Base-by-base conservation (phyloP, 2,113 vertebrate genomes). In the Siniperca knerii region DNA sequence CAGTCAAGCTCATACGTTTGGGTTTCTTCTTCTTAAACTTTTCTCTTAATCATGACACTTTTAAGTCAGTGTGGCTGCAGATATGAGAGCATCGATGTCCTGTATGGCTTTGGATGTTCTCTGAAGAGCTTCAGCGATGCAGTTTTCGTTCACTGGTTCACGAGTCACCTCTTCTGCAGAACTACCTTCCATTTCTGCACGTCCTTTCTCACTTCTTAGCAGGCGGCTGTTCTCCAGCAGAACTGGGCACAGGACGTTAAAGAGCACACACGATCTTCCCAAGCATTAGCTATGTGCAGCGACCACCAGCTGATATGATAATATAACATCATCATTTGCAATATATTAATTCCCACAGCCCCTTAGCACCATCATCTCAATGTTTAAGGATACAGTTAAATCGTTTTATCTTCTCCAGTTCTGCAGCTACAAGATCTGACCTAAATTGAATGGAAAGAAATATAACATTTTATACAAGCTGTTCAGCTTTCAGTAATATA, bases 311-410 rank as follows among this genome's bases (percentile, higher is more conserved):
- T 18, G 25, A 60, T 23, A 13, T 67, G 6, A 66, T n/a, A 33
- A 23, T 58, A 44, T 80, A 35, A 82, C 15, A 72, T 16, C 25
- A 25, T 25, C 25, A 75, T 33, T 57, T 42, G 4, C n/a, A 10
- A 50, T 44, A 35, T 15, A 15, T 21, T 33, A 8, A 66, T 42
- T 16, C 21, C 15, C 12, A 64, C 55, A 60, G 23, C 16, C 11
- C 1, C 7, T 58, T n/a, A 6, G 18, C 25, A 29, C 15, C 4
- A 2, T 33, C 13, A 71, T 20, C 18, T 6, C 10, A 66, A 3
- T 33, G 46, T 37, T 81, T 8, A 93, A 95, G 92, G 95, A 96
- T 96, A 96, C 95, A 95, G 77, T 93, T 95, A 64, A 95, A 95
- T 54, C 94, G 87, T 82, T 92, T 91, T 71, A 96, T 96, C 84